Evolutionary conservation across 2,113 vertebrate genomes (phyloP).

Genomic region (Cephalopholis sonnerati): DNA sequence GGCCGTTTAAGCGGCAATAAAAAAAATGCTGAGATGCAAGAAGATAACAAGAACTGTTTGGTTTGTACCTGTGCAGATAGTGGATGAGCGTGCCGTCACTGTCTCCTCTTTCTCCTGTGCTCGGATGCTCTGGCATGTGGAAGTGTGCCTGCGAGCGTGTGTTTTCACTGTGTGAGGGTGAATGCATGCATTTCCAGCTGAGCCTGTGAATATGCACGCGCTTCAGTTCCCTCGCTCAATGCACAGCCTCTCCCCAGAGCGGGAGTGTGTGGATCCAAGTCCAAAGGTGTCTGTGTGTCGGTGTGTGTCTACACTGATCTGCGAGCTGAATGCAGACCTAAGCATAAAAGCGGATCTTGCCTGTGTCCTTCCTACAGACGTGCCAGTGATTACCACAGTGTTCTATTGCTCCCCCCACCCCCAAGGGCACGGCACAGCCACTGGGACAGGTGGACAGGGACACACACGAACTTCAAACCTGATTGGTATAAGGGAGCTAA

Average conservation of each 20-base stretch:
- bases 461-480: constrained; percentile 33
- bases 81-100: constrained; percentile 43
- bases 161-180: constrained; percentile 50
- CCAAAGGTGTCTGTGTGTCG: constrained; percentile 28
- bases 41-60: constrained; percentile 27
- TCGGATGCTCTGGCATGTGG: constrained; percentile 67
- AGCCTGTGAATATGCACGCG: constrained; percentile 64
- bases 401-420: constrained; percentile 39
- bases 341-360: constrained; percentile 82
- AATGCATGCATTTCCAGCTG: constrained; percentile 49
- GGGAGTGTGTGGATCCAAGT: constrained; percentile 46
- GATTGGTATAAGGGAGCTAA: constrained; percentile 38
- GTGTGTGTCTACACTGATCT: constrained; percentile 60
- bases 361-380: constrained; percentile 66
- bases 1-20: neutral
- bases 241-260: constrained; percentile 63
- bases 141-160: constrained; percentile 59
- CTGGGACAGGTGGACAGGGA: constrained; percentile 55
- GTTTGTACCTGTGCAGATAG: constrained; percentile 75
- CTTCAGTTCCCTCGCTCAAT: constrained; percentile 64
- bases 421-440: constrained; percentile 55
- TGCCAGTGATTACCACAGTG: constrained; percentile 73
- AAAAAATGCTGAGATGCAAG: neutral
- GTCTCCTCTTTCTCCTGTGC: constrained; percentile 50
- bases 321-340: constrained; percentile 79